phyloP scores from a whole-genome alignment of 2,888 invertebrate species.

The Formica aserva region DNA sequence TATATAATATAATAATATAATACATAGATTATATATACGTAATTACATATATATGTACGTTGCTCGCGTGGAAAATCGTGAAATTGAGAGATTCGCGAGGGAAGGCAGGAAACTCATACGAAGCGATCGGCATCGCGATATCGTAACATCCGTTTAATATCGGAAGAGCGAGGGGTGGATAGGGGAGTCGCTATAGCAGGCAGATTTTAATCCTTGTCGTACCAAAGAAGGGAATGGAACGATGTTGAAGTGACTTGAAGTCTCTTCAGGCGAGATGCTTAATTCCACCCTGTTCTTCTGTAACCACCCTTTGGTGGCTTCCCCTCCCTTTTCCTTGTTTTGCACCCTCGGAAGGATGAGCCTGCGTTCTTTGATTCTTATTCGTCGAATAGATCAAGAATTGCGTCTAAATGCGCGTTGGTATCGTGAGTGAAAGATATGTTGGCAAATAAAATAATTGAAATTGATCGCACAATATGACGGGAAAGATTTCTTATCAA shows the following conservation, averaged over 20 bases:
- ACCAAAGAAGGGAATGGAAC: conserved; percentile 78
- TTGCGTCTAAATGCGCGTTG: conserved; percentile 69
- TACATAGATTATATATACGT: neutral
- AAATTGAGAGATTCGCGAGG: neutral
- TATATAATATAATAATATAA: neutral
- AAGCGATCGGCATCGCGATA: conserved; percentile 73
- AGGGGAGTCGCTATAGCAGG: conserved; percentile 78
- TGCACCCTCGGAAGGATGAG: conserved; percentile 80
- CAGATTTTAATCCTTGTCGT: conserved; percentile 85
- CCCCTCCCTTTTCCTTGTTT: conserved; percentile 72
- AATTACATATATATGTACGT: neutral
- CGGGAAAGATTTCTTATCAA: neutral
- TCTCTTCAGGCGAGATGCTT: conserved; percentile 86
- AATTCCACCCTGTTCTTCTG: conserved; percentile 81
- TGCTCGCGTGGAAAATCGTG: neutral
- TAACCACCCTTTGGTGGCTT: conserved; percentile 74
- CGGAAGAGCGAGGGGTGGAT: conserved; percentile 68
- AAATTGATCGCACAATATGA: neutral
- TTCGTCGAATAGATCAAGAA: conserved; percentile 73
- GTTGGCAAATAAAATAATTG: neutral
- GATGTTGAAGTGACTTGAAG: conserved; percentile 84
- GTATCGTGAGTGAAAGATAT: neutral
- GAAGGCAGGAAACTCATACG: neutral
- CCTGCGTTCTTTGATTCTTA: conserved; percentile 80
- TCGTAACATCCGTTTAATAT: conserved; percentile 83